Percentiles rank a stretch among this genome's conserved stretches.
Evolutionary conservation across 2,797 vertebrate species (phyloP).

Genomic region (Petrocephalus sullivani): DNA sequence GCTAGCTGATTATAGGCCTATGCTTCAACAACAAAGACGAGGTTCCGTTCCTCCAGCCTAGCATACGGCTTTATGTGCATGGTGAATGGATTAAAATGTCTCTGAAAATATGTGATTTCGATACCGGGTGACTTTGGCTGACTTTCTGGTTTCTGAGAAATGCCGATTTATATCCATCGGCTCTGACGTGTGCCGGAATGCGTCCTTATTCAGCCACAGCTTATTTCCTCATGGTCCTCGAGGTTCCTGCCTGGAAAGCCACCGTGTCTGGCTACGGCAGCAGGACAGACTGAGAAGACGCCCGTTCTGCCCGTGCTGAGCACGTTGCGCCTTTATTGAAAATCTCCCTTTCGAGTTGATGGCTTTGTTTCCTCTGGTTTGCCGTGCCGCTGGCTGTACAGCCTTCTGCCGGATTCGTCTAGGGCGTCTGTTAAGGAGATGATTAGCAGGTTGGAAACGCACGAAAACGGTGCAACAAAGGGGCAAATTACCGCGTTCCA

Average conservation of each 20-base stretch:
- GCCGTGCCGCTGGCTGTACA: background rate
- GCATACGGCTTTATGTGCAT: background rate
- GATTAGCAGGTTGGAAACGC: background rate
- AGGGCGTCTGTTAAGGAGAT: background rate
- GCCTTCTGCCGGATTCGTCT: background rate
- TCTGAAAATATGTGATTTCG: background rate
- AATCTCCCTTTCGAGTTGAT: background rate
- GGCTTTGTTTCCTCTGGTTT: background rate
- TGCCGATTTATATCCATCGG: background rate
- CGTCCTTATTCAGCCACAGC: background rate
- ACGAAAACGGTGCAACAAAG: background rate
- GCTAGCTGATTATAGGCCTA: background rate
- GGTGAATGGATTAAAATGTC: background rate
- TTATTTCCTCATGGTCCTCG: background rate
- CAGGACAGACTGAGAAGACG: background rate
- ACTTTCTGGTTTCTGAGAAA: background rate
- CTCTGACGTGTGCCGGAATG: background rate
- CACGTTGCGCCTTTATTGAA: background rate
- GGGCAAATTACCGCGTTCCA: constrained; percentile 15
- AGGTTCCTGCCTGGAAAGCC: background rate
- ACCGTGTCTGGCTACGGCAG: background rate
- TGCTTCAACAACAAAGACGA: background rate
- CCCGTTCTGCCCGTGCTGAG: background rate
- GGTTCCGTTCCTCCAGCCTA: background rate
- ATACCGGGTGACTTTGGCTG: background rate